Percentiles rank a stretch among this genome's conserved stretches.
phyloP scores from a whole-genome alignment of 2,113 vertebrate genomes.

The Calidris pugnax region DNA sequence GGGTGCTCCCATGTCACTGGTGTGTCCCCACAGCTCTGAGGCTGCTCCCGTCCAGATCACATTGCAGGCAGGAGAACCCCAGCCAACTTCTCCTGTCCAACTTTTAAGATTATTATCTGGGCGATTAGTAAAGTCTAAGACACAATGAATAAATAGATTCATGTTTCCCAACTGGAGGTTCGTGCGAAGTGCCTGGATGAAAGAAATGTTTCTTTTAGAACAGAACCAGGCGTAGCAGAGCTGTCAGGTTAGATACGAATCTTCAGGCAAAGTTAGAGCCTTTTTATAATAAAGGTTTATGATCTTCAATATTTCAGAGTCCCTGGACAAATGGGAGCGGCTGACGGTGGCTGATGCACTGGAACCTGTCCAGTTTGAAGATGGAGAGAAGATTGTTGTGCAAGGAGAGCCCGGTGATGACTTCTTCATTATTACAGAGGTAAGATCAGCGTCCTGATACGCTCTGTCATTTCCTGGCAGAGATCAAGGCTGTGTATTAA shows the following conservation, averaged over 20 bases:
- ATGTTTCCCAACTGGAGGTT: conserved; percentile 39
- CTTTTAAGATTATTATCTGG: conserved; percentile 41
- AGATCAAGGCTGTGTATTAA: neutral
- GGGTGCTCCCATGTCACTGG: accelerated
- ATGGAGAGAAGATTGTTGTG: conserved; percentile 96
- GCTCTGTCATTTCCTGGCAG: conserved; percentile 2
- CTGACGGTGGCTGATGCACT: conserved; percentile 94
- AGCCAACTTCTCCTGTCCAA: conserved; percentile 22
- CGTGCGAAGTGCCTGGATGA: conserved; percentile 28
- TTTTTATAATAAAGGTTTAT: conserved; percentile 42
- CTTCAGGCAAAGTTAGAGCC: conserved; percentile 12
- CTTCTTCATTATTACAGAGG: conserved; percentile 98
- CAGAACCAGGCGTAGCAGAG: conserved; percentile 17
- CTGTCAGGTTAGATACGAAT: conserved; percentile 21
- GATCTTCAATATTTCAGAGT: conserved; percentile 77
- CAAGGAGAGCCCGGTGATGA: conserved; percentile 94
- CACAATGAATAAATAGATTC: conserved; percentile 45
- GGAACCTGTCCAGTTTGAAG: conserved; percentile 96
- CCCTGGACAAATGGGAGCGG: conserved; percentile 96
- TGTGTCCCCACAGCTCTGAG: neutral
- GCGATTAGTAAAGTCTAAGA: conserved; percentile 7
- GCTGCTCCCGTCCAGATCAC: neutral
- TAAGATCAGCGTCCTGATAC: conserved; percentile 51
- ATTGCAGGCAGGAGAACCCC: accelerated
- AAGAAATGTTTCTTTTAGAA: conserved; percentile 57